Evolutionary conservation across 2,113 vertebrate species (phyloP).

Genomic region (Theristicus caerulescens): DNA sequence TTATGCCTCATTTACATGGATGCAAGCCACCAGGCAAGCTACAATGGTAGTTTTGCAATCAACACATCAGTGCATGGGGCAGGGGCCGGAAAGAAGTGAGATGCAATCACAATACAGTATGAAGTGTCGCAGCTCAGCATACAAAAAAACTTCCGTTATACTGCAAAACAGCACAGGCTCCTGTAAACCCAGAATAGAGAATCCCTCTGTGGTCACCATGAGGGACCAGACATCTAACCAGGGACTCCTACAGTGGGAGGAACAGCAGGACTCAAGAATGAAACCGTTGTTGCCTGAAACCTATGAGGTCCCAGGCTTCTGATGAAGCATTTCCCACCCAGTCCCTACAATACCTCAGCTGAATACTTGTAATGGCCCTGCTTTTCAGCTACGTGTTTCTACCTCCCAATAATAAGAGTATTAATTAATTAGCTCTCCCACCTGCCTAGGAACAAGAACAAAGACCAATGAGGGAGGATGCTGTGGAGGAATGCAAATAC

Average conservation of each 20-base stretch:
- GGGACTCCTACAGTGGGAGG: background rate
- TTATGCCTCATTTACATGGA: background rate
- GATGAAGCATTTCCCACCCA: background rate
- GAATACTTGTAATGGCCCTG: background rate
- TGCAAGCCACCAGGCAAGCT: background rate
- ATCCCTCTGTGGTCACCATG: background rate
- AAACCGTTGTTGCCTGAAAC: background rate
- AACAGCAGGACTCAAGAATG: background rate
- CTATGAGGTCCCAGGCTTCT: background rate
- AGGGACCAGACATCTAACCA: accelerated
- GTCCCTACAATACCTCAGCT: background rate
- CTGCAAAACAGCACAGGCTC: background rate
- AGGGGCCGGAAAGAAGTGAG: background rate
- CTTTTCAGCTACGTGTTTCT: background rate
- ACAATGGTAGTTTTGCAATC: background rate
- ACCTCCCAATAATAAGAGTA: background rate
- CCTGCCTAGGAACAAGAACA: background rate
- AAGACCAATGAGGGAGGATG: background rate
- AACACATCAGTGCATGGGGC: background rate
- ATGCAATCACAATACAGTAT: background rate
- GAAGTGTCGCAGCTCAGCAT: background rate
- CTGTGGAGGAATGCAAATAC: background rate
- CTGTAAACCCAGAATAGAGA: background rate
- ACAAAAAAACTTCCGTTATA: background rate
- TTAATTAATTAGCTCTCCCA: background rate